Conservation (phyloP, 2,888 invertebrate genomes). For the Mesochorus sp. region DNA sequence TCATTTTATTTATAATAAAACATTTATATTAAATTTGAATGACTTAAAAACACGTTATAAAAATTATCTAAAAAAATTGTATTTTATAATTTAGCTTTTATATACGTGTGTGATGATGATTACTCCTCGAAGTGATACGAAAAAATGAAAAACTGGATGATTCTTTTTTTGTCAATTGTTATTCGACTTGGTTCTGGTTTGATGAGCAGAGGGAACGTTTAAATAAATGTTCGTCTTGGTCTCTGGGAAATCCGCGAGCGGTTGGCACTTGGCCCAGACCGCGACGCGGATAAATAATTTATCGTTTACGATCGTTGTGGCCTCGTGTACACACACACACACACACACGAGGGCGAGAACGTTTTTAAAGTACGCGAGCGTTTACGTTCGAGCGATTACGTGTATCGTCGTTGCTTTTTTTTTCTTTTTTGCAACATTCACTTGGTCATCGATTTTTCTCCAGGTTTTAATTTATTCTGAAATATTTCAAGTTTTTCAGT, state of each 20-base stretch:
- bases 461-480: no score
- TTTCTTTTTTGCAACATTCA: not conserved
- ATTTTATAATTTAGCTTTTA: no score
- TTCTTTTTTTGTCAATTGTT: not conserved
- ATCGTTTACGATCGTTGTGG: constrained; percentile 69
- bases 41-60: no score
- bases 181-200: no score
- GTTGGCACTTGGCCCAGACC: constrained; percentile 74
- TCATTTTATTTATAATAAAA: no score
- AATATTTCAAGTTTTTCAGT: not conserved
- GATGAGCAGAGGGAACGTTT: no score
- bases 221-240: no score
- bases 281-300: constrained; percentile 75
- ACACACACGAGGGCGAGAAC: constrained; percentile 6
- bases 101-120: not conserved
- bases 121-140: no score
- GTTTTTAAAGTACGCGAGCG: constrained; percentile 33
- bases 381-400: constrained; percentile 13
- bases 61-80: no score
- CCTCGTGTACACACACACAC: constrained; percentile 1
- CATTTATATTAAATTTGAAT: no score
- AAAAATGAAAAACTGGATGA: no score
- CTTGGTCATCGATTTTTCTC: no score
- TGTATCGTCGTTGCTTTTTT: constrained; percentile 8
- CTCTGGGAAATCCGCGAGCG: constrained; percentile 29